Conservation (phyloP, 2,888 invertebrate genomes). For the Stramonita haemastoma region DNA sequence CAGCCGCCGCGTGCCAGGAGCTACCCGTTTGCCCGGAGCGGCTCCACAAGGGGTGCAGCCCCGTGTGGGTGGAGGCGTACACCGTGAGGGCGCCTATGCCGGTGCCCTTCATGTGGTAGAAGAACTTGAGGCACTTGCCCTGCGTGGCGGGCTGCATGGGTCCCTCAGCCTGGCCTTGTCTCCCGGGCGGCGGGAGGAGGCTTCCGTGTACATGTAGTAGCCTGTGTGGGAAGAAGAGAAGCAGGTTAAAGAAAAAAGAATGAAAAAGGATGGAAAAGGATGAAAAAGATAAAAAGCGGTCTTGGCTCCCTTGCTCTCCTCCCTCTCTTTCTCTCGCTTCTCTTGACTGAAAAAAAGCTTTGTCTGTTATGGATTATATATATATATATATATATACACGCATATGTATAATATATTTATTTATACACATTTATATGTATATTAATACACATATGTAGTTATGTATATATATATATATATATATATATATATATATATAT, state of each 20-base stretch:
- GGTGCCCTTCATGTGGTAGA: constrained; percentile 71
- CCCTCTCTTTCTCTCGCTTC: too few species aligned
- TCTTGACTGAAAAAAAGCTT: too few species aligned
- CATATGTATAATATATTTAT: too few species aligned
- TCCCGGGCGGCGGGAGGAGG: constrained; percentile 54
- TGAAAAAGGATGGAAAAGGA: too few species aligned
- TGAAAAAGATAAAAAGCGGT: too few species aligned
- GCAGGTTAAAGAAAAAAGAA: background rate
- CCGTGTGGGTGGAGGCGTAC: constrained; percentile 49
- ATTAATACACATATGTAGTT: too few species aligned
- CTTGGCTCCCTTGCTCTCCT: too few species aligned
- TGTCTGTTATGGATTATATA: too few species aligned
- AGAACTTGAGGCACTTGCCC: constrained; percentile 69
- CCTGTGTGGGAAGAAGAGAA: constrained; percentile 49
- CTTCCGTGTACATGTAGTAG: constrained; percentile 70
- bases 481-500: too few species aligned
- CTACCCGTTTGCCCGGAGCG: constrained; percentile 63
- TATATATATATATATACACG: too few species aligned
- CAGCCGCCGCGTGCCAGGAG: constrained; percentile 66
- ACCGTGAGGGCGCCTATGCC: constrained; percentile 66
- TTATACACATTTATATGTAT: too few species aligned
- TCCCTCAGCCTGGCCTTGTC: constrained; percentile 64
- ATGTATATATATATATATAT: too few species aligned
- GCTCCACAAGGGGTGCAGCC: constrained; percentile 62
- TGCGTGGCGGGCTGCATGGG: constrained; percentile 57